phyloP scores from a whole-genome alignment of 2,113 vertebrate genomes.

The Malaclemys terrapin region DNA sequence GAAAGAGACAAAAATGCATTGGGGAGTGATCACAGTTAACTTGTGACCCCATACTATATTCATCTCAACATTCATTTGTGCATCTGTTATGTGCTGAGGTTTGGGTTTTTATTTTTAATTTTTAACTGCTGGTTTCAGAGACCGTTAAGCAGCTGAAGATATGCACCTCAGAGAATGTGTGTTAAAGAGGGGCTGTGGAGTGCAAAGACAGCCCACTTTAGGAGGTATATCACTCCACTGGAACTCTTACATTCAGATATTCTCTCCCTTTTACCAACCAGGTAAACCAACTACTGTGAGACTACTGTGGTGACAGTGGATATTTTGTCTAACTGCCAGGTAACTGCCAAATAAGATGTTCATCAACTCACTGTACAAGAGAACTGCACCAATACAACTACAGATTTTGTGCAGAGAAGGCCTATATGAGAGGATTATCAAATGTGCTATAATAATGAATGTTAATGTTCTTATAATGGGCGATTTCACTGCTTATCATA shows the following conservation, averaged over 20 bases:
- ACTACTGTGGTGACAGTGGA: not conserved
- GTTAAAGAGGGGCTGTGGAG: not conserved
- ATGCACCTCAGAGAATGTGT: not conserved
- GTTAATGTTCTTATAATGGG: not conserved
- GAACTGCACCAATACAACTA: not conserved
- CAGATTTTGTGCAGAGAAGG: not conserved
- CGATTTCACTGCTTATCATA: slow-evolving; percentile 2
- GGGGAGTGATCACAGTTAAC: slow-evolving; percentile 62
- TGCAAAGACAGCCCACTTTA: not conserved
- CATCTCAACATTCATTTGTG: slow-evolving; percentile 60
- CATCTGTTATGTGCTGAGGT: slow-evolving; percentile 65
- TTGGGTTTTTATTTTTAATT: not conserved
- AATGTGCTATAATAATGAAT: not conserved
- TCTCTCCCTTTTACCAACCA: not conserved
- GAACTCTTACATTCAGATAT: not conserved
- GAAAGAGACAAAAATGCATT: slow-evolving; percentile 71
- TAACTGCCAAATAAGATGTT: not conserved
- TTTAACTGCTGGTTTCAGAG: not conserved
- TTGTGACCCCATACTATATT: slow-evolving; percentile 52
- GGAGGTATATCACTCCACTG: not conserved
- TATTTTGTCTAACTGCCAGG: not conserved
- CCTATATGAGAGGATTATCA: not conserved
- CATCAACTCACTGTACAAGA: not conserved
- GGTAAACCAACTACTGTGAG: not conserved
- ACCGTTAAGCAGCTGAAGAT: slow-evolving; percentile 52